These are phyloP conservation scores for Chlorocebus sabaeus DNA, from an alignment of 2,113 vertebrate genomes.

Conservation along the genomic window DNA sequence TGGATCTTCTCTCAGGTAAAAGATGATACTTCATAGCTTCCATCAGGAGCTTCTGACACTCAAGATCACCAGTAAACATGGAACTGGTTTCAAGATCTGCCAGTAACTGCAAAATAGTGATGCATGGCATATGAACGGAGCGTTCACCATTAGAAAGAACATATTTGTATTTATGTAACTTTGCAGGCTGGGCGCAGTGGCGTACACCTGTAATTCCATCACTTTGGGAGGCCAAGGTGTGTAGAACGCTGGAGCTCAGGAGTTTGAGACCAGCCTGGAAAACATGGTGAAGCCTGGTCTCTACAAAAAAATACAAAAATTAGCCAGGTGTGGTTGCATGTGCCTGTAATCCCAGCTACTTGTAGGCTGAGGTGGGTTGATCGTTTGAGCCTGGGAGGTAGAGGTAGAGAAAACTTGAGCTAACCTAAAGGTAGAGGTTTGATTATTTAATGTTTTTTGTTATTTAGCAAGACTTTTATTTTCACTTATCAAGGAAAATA, in stretches of 20 bases:
- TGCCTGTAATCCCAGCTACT: no score
- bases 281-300: no score
- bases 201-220: no score
- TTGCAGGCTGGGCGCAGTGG: background rate
- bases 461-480: background rate
- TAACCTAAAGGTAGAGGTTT: background rate
- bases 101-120: slow-evolving; percentile 85
- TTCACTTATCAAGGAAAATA: background rate
- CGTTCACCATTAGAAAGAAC: background rate
- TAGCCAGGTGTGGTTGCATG: no score
- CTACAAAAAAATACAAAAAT: no score
- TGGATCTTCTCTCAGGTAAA: slow-evolving; percentile 92
- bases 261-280: no score
- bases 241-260: no score
- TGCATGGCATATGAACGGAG: background rate
- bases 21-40: slow-evolving; percentile 99
- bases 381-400: no score
- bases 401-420: background rate
- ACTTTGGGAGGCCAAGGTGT: no score
- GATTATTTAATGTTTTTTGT: slow-evolving; percentile 13
- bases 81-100: slow-evolving; percentile 97
- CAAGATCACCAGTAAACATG: slow-evolving; percentile 94
- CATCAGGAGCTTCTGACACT: slow-evolving; percentile 98
- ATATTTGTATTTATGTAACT: background rate
- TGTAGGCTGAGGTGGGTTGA: no score